Evolutionary conservation across 2,113 vertebrate species (phyloP).

Genomic region (Ceyx margarethae): DNA sequence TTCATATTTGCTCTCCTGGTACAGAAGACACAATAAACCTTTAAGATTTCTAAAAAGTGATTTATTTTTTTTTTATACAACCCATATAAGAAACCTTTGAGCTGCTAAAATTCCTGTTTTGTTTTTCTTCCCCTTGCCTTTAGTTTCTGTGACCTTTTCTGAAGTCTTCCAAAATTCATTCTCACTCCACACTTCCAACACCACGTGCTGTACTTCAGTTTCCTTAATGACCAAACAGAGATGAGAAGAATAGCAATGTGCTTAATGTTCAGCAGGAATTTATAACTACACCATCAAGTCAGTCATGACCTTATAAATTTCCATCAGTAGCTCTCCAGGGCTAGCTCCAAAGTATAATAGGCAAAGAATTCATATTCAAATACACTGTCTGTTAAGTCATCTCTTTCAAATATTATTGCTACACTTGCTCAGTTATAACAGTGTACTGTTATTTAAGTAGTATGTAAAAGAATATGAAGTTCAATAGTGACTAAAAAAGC

Average conservation of each 20-base stretch:
- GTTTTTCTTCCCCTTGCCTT: neutral
- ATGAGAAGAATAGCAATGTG: conserved; percentile 49
- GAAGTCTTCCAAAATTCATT: conserved; percentile 25
- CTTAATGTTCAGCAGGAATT: conserved; percentile 46
- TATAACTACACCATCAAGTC: conserved; percentile 56
- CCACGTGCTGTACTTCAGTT: neutral
- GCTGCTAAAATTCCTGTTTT: neutral
- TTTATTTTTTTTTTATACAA: neutral
- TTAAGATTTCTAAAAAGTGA: neutral
- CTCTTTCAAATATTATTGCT: conserved; percentile 40
- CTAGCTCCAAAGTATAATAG: neutral
- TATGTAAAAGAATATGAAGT: neutral
- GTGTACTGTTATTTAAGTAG: neutral
- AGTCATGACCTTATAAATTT: conserved; percentile 52
- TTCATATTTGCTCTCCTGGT: neutral
- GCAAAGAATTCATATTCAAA: conserved; percentile 17
- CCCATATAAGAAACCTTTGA: neutral
- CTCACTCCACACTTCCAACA: neutral
- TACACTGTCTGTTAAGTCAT: neutral
- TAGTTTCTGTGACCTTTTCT: conserved; percentile 50
- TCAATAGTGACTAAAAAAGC: neutral
- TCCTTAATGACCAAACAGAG: conserved; percentile 44
- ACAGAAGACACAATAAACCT: neutral
- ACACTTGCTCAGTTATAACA: neutral
- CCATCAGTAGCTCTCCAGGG: neutral